These are phyloP conservation scores for Fregata magnificens DNA, from an alignment of 2,113 vertebrate species.

Conservation along the genomic window DNA sequence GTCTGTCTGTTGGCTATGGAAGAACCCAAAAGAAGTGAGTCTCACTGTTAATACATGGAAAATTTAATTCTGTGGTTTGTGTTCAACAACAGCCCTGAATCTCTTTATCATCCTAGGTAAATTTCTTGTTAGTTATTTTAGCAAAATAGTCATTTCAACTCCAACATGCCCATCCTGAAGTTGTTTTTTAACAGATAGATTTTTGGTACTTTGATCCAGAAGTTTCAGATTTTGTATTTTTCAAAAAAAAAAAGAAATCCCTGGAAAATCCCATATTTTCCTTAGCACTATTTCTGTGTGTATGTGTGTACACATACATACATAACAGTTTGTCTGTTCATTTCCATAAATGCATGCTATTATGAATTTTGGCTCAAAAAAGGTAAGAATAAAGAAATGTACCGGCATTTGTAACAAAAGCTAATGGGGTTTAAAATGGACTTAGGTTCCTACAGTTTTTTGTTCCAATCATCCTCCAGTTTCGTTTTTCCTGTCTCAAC, in stretches of 20 bases:
- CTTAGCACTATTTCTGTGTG: fast-evolving
- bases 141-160: neutral
- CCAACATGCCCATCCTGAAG: neutral
- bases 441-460: neutral
- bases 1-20: neutral
- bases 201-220: neutral
- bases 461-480: neutral
- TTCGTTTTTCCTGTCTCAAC: neutral
- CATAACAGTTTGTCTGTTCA: neutral
- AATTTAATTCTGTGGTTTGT: neutral
- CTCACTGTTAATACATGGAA: neutral
- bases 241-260: neutral
- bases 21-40: neutral
- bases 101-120: neutral
- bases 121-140: neutral
- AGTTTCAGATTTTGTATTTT: neutral
- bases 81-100: neutral
- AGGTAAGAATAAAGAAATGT: neutral
- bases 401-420: neutral
- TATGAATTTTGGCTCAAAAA: neutral
- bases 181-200: neutral
- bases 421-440: neutral
- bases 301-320: neutral
- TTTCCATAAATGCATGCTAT: neutral
- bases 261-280: neutral